Evolutionary conservation across 2,113 vertebrate species (phyloP).

Genomic region (Casuarius casuarius): DNA sequence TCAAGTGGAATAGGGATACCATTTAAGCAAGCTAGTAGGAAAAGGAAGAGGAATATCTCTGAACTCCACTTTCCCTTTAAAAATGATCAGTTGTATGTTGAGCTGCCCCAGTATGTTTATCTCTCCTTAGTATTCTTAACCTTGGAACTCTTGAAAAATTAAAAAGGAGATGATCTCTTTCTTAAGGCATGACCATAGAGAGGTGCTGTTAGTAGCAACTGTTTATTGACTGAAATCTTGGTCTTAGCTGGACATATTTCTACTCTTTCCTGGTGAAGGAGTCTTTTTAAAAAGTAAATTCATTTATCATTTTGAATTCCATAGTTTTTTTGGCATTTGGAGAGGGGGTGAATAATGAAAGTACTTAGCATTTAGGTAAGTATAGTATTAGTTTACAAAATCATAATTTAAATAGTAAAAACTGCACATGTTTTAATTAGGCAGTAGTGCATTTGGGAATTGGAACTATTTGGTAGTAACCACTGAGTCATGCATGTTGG

Average conservation of each 20-base stretch:
- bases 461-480: fast-evolving
- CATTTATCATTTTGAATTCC: not conserved
- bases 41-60: not conserved
- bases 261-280: not conserved
- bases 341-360: not conserved
- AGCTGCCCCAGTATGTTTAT: not conserved
- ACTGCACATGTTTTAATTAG: not conserved
- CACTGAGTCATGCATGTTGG: fast-evolving
- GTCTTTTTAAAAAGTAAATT: not conserved
- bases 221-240: not conserved
- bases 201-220: not conserved
- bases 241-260: not conserved
- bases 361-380: not conserved
- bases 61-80: not conserved
- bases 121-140: not conserved
- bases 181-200: not conserved
- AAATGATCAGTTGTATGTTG: not conserved
- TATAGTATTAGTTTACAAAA: not conserved
- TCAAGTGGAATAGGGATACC: not conserved
- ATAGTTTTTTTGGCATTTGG: not conserved
- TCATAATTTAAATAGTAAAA: not conserved
- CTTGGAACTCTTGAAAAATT: not conserved
- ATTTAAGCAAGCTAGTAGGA: not conserved
- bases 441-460: not conserved
- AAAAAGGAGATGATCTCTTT: not conserved